These are phyloP conservation scores for Pseudomyrmex flavicornis DNA, from an alignment of 1,140 invertebrate species.

Conservation along the genomic window DNA sequence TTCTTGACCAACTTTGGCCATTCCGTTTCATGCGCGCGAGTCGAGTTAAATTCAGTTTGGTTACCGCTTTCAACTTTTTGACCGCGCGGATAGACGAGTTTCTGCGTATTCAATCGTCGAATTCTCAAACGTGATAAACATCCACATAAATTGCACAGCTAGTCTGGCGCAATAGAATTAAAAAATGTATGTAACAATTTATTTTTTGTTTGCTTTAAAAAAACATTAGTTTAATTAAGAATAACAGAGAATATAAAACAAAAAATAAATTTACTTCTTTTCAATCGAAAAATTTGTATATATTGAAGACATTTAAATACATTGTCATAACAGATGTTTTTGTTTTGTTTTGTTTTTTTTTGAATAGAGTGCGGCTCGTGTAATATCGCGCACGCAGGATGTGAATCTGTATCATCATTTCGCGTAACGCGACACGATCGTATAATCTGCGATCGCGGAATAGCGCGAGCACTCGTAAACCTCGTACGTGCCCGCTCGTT, in stretches of 20 bases:
- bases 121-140: background rate
- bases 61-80: conserved; percentile 24
- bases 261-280: no score
- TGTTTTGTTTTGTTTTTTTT: background rate
- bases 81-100: conserved; percentile 3
- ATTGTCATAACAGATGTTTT: no score
- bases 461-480: conserved; percentile 20
- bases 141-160: no score
- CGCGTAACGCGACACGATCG: conserved; percentile 26
- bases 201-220: no score
- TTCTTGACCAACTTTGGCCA: conserved; percentile 63
- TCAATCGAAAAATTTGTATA: no score
- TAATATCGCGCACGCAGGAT: background rate
- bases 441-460: conserved; percentile 28
- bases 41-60: conserved; percentile 42
- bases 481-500: conserved; percentile 46
- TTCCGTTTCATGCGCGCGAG: conserved; percentile 32
- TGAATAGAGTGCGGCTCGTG: background rate
- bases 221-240: no score
- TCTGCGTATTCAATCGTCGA: background rate
- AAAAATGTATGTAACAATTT: no score
- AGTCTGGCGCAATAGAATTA: no score
- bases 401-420: conserved; percentile 9
- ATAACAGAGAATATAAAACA: no score
- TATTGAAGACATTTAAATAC: no score